Evolutionary conservation across 64 coral and sea anemone genomes (phyloP).

Genomic region (Astreopora myriophthalma): DNA sequence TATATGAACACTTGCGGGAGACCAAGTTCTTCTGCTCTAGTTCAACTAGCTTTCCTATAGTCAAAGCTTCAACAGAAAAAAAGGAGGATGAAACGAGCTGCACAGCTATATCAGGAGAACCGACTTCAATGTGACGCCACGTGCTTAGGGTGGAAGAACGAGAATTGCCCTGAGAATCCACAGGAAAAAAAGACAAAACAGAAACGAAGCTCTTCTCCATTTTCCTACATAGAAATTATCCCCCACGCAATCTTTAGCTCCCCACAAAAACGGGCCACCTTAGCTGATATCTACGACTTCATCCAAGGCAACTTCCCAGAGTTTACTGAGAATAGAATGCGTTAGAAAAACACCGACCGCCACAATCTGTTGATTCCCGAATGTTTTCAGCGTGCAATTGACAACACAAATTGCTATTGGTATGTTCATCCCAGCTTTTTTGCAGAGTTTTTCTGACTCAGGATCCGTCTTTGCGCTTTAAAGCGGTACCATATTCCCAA

Average conservation of each 20-base stretch:
- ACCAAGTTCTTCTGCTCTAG: too few relatives aligned
- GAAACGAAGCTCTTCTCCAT: background rate
- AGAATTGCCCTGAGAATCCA: background rate
- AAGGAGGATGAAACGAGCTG: too few relatives aligned
- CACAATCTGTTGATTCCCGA: slow-evolving; percentile 10
- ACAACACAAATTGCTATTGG: background rate
- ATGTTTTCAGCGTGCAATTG: background rate
- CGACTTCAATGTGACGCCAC: too few relatives aligned
- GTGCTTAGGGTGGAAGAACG: too few relatives aligned
- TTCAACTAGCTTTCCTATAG: too few relatives aligned
- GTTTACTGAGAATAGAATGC: slow-evolving; percentile 17
- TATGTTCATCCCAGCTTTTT: slow-evolving; percentile 13
- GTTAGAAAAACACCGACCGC: slow-evolving; percentile 36
- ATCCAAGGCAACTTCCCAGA: background rate
- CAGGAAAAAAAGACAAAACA: background rate
- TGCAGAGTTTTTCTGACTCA: slow-evolving; percentile 13
- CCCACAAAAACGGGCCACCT: background rate
- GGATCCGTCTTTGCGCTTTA: too few relatives aligned
- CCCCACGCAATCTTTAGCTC: slow-evolving; percentile 4
- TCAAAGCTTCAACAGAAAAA: too few relatives aligned
- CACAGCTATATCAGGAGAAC: too few relatives aligned
- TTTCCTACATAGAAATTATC: slow-evolving; percentile 10
- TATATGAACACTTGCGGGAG: too few relatives aligned
- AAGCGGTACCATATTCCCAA: too few relatives aligned
- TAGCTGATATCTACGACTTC: slow-evolving; percentile 8